Conservation (phyloP, 2,113 vertebrate species). For the Triplophysa rosa region DNA sequence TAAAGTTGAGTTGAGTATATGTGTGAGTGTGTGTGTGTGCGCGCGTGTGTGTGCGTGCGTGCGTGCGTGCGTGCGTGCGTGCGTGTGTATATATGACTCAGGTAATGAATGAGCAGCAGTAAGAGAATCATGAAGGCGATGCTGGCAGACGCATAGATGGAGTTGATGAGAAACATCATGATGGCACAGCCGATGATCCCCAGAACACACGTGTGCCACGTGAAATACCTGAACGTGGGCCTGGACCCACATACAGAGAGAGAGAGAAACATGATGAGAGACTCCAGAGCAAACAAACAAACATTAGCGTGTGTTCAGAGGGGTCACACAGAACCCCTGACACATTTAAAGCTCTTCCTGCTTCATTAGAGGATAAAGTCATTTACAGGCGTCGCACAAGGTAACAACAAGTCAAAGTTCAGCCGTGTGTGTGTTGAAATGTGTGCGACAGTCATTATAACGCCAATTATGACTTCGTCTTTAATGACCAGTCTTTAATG, state of each 20-base stretch:
- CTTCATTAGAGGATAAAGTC: conserved; percentile 4
- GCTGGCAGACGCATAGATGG: conserved; percentile 85
- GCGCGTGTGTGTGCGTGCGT: too few species aligned
- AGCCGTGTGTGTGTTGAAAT: not conserved
- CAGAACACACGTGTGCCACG: conserved; percentile 86
- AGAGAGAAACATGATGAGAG: not conserved
- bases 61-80: too few species aligned
- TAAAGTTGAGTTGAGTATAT: too few species aligned
- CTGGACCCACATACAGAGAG: conserved; percentile 62
- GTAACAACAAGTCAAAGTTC: conserved; percentile 3
- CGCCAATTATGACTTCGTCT: not conserved
- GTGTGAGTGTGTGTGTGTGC: too few species aligned
- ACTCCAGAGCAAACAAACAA: not conserved
- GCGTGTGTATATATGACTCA: too few species aligned
- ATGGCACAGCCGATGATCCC: conserved; percentile 84
- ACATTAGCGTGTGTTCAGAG: not conserved
- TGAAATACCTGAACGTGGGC: conserved; percentile 90
- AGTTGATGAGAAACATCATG: conserved; percentile 93
- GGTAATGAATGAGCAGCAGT: conserved; percentile 87
- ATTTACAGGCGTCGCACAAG: not conserved
- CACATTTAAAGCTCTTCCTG: conserved; percentile 1
- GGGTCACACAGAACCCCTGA: not conserved
- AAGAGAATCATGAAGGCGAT: conserved; percentile 87
- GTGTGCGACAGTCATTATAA: conserved; percentile 10
- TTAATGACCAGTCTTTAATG: too few species aligned